These are phyloP conservation scores for Amia ocellicauda DNA, from an alignment of 2,113 vertebrate species.

Conservation along the genomic window DNA sequence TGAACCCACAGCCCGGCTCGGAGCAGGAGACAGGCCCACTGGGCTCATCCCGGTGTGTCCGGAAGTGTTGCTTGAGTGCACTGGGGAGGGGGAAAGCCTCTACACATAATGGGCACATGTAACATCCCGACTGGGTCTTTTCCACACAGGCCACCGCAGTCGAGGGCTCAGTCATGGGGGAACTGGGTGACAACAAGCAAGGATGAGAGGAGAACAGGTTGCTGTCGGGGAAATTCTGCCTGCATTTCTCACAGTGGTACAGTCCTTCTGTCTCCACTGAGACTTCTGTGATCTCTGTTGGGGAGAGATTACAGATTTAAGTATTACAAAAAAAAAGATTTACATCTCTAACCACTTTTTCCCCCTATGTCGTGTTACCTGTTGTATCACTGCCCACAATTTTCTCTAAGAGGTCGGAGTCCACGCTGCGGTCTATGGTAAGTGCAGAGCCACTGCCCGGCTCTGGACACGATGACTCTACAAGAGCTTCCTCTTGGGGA, in stretches of 20 bases:
- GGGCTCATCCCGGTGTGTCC: conserved; percentile 38
- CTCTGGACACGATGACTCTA: no score
- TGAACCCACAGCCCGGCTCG: conserved; percentile 58
- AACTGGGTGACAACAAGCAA: conserved; percentile 34
- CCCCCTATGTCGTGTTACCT: not conserved
- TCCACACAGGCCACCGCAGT: not conserved
- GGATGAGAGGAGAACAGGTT: conserved; percentile 54
- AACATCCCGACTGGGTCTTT: conserved; percentile 3
- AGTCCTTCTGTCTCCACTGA: conserved; percentile 63
- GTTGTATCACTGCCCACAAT: not conserved
- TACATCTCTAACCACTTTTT: no score
- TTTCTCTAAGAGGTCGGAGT: not conserved
- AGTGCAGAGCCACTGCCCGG: not conserved
- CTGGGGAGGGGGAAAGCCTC: conserved; percentile 50
- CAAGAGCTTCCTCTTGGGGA: no score
- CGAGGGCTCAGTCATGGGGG: not conserved
- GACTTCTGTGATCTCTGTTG: conserved; percentile 40
- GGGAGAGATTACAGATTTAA: not conserved
- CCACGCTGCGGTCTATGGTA: not conserved
- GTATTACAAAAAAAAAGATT: no score
- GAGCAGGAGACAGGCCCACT: conserved; percentile 54
- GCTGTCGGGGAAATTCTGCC: conserved; percentile 60
- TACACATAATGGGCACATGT: conserved; percentile 62
- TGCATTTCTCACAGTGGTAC: conserved; percentile 61
- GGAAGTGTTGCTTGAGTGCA: conserved; percentile 73